Evolutionary conservation across 1,140 invertebrate species (phyloP), one percentile per base, ranked within the genome.

Genomic region (Cydia strobilella): DNA sequence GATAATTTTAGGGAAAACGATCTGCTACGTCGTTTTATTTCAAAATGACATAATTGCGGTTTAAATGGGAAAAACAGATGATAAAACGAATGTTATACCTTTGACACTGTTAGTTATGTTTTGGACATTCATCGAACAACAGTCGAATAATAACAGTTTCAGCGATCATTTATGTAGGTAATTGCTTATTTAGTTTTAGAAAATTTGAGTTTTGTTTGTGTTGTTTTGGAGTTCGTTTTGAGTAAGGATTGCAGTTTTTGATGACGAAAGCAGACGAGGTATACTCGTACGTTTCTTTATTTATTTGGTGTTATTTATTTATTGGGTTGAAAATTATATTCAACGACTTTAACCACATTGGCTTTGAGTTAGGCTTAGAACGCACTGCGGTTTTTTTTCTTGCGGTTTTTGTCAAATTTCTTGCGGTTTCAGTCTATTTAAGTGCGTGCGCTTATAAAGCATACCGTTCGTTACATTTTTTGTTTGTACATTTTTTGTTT

Each of bases 231-330:
- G 6, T 10, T 23, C 31, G 4, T 31, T 59, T 54, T 18, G 15
- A 18, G 9, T 23, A 23, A 23, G 54, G 54, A 59, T 59, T 59
- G 20, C 51, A 54, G 15, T 23, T 23, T 59, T 23, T 9, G 20
- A 59, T 59, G 54, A 59, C 54, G 54, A 20, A 23, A 23, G 54
- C 54, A 3, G 54, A 59, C 20, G 54, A 59, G 54, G 54, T 59
- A 59, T 35, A 39, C n/a, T n/a, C n/a, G n/a, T 39, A 39, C 35
- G 7, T 39, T 39, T 9, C 35, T 39, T 39, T 39, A 10, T 10
- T 39, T 39, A 39, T 39, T 31, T 31, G 31, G 5, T 31, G 5
- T 31, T 31, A 27, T 27, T 27, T 27, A 27, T 27, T 27, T 1
- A 27, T 27, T 27, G 4, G 3, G 27, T 27, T 31, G 31, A 31